These are phyloP conservation scores for Agelas oroides DNA, from an alignment of 37 sponge, comb jelly and placozoan genomes.

Conservation along the genomic window DNA sequence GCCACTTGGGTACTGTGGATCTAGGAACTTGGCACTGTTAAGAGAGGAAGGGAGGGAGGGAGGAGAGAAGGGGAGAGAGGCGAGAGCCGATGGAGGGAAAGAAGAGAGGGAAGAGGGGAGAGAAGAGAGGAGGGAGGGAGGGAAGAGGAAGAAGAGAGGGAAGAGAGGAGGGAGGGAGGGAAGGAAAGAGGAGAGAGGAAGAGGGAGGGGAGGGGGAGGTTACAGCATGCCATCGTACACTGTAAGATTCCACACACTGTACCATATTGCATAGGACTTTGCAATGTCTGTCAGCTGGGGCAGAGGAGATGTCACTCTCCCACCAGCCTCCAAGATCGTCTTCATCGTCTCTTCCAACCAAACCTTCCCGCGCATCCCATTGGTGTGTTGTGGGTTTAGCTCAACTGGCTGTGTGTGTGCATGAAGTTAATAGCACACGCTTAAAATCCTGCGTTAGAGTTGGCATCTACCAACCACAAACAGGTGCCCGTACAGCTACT, in stretches of 20 bases:
- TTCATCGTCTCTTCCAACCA: constrained; percentile 22
- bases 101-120: too few relatives aligned
- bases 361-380: constrained; percentile 65
- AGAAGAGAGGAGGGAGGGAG: too few relatives aligned
- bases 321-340: constrained; percentile 8
- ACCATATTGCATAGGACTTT: constrained; percentile 39
- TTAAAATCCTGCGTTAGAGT: too few relatives aligned
- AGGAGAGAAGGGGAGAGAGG: neutral
- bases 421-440: too few relatives aligned
- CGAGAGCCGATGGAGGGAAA: neutral
- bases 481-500: neutral
- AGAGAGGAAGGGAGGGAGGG: constrained; percentile 27
- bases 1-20: constrained; percentile 74
- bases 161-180: too few relatives aligned
- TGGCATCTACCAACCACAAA: neutral
- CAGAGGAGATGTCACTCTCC: constrained; percentile 27
- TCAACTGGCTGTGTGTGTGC: constrained; percentile 20
- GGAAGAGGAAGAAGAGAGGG: too few relatives aligned
- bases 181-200: too few relatives aligned
- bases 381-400: constrained; percentile 43
- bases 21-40: constrained; percentile 64
- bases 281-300: constrained; percentile 21
- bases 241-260: too few relatives aligned
- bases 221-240: neutral
- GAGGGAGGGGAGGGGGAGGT: too few relatives aligned